Percentiles rank a stretch among this genome's conserved stretches.
phyloP scores from a whole-genome alignment of 2,797 vertebrate species.

The Pempheris klunzingeri region DNA sequence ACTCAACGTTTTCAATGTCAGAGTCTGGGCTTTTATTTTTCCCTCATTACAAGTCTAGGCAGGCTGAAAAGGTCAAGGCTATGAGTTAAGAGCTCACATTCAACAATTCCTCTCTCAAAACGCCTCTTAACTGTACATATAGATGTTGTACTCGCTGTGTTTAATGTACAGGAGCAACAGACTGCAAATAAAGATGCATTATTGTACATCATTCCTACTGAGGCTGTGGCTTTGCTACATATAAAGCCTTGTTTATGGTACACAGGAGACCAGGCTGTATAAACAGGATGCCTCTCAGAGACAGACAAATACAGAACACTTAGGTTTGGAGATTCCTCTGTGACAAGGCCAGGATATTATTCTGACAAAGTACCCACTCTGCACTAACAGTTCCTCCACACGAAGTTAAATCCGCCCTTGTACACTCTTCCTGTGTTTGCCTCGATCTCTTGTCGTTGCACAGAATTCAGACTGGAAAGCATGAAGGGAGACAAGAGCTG shows the following conservation, averaged over 20 bases:
- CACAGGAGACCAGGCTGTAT: slow-evolving; percentile 50
- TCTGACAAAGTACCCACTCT: slow-evolving; percentile 60
- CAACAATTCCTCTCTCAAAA: slow-evolving; percentile 7
- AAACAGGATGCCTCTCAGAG: slow-evolving; percentile 76
- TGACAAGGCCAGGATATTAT: slow-evolving; percentile 71
- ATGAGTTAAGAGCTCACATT: slow-evolving; percentile 13
- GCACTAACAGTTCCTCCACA: slow-evolving; percentile 49
- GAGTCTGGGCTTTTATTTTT: slow-evolving; percentile 23
- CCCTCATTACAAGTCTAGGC: slow-evolving; percentile 37
- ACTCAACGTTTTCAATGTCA: slow-evolving; percentile 22
- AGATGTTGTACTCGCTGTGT: slow-evolving; percentile 14
- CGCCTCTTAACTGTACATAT: slow-evolving; percentile 1
- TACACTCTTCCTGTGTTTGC: slow-evolving; percentile 54
- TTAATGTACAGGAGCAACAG: slow-evolving; percentile 22
- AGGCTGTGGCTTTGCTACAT: slow-evolving; percentile 19
- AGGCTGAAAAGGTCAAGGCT: slow-evolving; percentile 38
- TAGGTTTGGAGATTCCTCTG: slow-evolving; percentile 65
- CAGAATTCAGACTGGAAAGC: slow-evolving; percentile 28
- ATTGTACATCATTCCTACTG: slow-evolving; percentile 14
- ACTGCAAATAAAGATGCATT: slow-evolving; percentile 12
- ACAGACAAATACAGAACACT: slow-evolving; percentile 50
- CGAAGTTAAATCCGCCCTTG: slow-evolving; percentile 18
- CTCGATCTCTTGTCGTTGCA: slow-evolving; percentile 34
- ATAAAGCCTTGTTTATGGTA: slow-evolving; percentile 62
- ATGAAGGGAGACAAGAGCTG: not conserved